A percentile compares a stretch with the other conserved stretches of the same genome.
These are phyloP conservation scores for Drosophila cognata DNA, from an alignment of 2,888 invertebrate genomes.

Conservation along the genomic window DNA sequence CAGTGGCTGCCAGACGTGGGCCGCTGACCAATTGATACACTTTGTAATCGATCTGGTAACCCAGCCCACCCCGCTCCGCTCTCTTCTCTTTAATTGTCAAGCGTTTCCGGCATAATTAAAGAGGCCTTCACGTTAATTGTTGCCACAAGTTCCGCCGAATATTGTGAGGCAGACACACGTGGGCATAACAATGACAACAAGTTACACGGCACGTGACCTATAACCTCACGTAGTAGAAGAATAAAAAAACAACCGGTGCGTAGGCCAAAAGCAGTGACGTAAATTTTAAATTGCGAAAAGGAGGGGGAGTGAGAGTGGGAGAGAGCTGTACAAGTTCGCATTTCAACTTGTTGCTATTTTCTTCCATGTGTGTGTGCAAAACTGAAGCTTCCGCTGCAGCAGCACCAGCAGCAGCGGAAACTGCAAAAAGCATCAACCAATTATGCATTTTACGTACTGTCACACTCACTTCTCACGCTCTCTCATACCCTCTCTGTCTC, in stretches of 20 bases:
- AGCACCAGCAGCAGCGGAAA: constrained; percentile 53
- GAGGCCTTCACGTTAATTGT: constrained; percentile 67
- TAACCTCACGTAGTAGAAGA: constrained; percentile 34
- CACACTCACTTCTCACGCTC: constrained; percentile 23
- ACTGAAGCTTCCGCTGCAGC: constrained; percentile 54
- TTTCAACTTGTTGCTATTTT: constrained; percentile 55
- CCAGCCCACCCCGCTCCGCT: not conserved
- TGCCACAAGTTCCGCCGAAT: constrained; percentile 68
- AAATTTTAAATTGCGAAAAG: constrained; percentile 5
- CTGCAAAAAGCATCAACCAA: constrained; percentile 52
- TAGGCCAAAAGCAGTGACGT: constrained; percentile 34
- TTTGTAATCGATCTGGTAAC: constrained; percentile 57
- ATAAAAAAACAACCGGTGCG: constrained; percentile 35
- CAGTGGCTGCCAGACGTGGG: constrained; percentile 40
- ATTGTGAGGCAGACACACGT: constrained; percentile 54
- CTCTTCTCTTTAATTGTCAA: constrained; percentile 44
- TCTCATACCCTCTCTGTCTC: constrained; percentile 5
- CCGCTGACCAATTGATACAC: constrained; percentile 70
- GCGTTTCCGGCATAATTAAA: constrained; percentile 72
- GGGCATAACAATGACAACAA: constrained; percentile 54
- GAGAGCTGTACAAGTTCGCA: not conserved
- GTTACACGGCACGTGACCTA: constrained; percentile 59
- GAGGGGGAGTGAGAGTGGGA: not conserved
- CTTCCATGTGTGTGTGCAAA: constrained; percentile 30
- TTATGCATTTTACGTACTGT: constrained; percentile 37